Conservation (phyloP, 2,113 vertebrate species). For the Pseudopipra pipra region DNA sequence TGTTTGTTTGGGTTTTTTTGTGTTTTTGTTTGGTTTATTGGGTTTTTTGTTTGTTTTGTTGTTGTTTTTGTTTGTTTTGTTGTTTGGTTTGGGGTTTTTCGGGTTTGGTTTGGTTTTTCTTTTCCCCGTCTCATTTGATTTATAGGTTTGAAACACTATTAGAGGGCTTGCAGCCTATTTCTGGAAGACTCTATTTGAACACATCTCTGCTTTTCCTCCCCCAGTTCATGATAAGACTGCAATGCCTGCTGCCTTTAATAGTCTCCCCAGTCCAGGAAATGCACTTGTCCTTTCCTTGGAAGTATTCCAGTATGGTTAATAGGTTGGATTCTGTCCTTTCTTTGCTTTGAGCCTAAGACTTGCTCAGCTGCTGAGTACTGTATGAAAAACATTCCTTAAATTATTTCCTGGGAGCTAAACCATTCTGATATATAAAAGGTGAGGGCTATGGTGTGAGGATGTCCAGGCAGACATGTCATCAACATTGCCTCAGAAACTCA, state of each 20-base stretch:
- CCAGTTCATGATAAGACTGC: not conserved
- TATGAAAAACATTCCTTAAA: not conserved
- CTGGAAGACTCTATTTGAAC: not conserved
- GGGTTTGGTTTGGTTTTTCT: too few species aligned
- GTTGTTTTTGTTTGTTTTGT: too few species aligned
- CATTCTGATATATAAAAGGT: not conserved
- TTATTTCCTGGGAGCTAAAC: not conserved
- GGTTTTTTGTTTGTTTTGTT: not conserved
- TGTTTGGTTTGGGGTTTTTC: not conserved
- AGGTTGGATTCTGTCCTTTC: not conserved
- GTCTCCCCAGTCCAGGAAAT: not conserved
- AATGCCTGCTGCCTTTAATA: not conserved
- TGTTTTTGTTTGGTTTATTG: not conserved
- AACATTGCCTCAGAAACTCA: not conserved
- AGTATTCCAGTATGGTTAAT: not conserved
- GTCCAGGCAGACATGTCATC: not conserved
- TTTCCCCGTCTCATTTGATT: not conserved
- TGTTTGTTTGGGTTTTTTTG: too few species aligned
- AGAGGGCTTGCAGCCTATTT: not conserved
- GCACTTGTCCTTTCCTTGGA: not conserved
- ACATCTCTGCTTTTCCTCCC: not conserved
- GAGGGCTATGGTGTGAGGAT: not conserved
- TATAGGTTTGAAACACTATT: not conserved
- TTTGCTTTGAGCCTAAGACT: not conserved
- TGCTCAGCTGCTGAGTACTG: not conserved